Conservation (phyloP, 2,888 invertebrate species). For the Melikaiella ostensackeni region DNA sequence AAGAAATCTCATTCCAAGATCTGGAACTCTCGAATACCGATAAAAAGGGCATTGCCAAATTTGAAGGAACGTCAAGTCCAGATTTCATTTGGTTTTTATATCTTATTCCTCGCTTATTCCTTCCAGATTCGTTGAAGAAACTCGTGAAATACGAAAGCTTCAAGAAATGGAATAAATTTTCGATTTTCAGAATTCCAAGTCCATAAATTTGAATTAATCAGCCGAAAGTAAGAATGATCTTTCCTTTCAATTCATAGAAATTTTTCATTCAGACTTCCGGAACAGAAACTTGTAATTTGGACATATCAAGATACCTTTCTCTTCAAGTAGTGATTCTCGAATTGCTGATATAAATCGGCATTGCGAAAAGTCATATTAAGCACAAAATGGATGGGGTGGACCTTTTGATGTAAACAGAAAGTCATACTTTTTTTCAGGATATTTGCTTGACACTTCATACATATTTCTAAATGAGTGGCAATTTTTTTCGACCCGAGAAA, state of each 20-base stretch:
- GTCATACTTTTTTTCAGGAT: background rate
- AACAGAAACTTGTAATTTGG: no score
- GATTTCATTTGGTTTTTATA: background rate
- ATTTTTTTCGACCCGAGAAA: background rate
- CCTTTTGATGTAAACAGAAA: no score
- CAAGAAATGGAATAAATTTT: background rate
- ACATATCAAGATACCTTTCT: no score
- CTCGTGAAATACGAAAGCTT: background rate
- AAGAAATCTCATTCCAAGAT: background rate
- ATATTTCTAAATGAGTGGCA: background rate
- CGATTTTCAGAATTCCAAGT: background rate
- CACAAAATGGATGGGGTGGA: no score
- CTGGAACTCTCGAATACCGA: background rate
- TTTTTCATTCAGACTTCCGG: no score
- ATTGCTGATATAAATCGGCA: no score
- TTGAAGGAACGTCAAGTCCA: background rate
- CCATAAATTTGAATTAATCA: background rate
- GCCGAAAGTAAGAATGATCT: background rate
- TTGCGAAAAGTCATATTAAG: no score
- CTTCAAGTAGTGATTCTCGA: no score
- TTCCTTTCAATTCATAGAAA: background rate
- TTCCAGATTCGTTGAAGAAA: background rate
- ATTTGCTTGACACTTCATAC: background rate
- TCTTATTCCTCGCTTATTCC: background rate
- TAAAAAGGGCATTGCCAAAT: background rate